phyloP scores from a whole-genome alignment of 2,888 invertebrate species.

The Odontothrips loti region DNA sequence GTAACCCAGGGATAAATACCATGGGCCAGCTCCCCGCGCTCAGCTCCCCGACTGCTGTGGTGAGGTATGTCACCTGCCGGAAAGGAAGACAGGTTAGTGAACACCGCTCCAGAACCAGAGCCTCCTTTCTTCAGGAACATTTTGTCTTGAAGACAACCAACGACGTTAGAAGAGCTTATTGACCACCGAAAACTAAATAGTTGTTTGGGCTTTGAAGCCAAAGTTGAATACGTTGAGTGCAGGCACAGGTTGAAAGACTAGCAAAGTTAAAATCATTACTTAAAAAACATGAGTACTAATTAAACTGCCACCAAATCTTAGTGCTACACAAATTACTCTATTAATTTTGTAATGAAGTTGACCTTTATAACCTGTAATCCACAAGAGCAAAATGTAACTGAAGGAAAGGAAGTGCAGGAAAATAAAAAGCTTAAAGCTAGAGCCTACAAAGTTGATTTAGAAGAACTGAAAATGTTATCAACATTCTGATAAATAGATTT shows the following conservation, averaged over 20 bases:
- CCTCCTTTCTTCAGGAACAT: conserved; percentile 24
- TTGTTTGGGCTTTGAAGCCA: neutral
- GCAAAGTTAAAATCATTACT: neutral
- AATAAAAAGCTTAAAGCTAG: conserved; percentile 9
- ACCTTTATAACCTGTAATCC: conserved; percentile 1
- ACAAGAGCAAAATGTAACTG: conserved; percentile 25
- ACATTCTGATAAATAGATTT: neutral
- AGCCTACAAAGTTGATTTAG: conserved; percentile 17
- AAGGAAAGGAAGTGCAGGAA: conserved; percentile 17
- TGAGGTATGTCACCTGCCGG: conserved; percentile 49
- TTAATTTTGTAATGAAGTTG: conserved; percentile 1
- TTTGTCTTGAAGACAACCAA: conserved; percentile 25
- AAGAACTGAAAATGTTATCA: neutral
- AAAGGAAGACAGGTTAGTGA: conserved; percentile 53
- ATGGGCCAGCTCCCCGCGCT: conserved; percentile 46
- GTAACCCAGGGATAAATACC: conserved; percentile 54
- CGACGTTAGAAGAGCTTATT: conserved; percentile 13
- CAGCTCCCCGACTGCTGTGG: conserved; percentile 36
- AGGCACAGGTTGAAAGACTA: conserved; percentile 26
- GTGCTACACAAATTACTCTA: conserved; percentile 22
- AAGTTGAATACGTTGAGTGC: conserved; percentile 19
- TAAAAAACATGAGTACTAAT: conserved; percentile 7
- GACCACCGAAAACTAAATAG: conserved; percentile 2
- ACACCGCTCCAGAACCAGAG: conserved; percentile 28
- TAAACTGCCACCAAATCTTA: conserved; percentile 26